phyloP scores from a whole-genome alignment of 2,797 vertebrate genomes.

The Mus spretus region DNA sequence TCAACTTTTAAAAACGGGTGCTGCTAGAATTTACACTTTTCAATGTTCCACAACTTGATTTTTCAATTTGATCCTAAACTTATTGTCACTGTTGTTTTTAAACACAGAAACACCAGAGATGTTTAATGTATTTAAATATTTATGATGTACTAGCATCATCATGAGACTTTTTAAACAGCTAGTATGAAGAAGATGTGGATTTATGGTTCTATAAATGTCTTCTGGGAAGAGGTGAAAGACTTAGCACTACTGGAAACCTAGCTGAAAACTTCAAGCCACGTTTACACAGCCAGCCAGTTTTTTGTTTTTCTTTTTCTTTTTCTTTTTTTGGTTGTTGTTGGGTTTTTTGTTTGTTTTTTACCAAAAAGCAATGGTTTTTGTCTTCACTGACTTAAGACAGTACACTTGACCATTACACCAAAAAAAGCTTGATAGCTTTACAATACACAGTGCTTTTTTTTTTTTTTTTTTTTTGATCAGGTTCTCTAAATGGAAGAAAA shows the following conservation, averaged over 20 bases:
- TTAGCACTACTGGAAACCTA: slow-evolving; percentile 13
- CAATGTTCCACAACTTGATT: slow-evolving; percentile 56
- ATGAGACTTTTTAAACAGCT: slow-evolving; percentile 36
- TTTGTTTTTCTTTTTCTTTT: not conserved
- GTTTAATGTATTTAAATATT: slow-evolving; percentile 56
- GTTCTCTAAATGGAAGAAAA: not conserved
- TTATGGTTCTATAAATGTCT: slow-evolving; percentile 65
- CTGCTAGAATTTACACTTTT: not conserved
- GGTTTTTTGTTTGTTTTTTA: not conserved
- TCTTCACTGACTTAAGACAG: slow-evolving; percentile 45
- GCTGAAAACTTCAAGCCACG: slow-evolving; percentile 39
- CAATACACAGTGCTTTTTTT: not conserved
- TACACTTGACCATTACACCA: not conserved
- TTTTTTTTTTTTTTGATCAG: not conserved
- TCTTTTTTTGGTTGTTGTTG: too few species aligned
- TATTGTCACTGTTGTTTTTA: slow-evolving; percentile 65
- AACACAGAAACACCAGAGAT: slow-evolving; percentile 26
- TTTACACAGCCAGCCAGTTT: not conserved
- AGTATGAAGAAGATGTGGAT: slow-evolving; percentile 56
- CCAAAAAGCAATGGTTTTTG: slow-evolving; percentile 12
- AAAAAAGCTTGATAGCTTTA: not conserved
- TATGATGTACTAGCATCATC: slow-evolving; percentile 62
- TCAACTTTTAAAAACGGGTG: slow-evolving; percentile 11
- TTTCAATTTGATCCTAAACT: slow-evolving; percentile 63
- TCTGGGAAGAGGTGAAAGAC: not conserved